Percentiles rank a stretch among this genome's conserved stretches.
Evolutionary conservation across 92 coral and sea anemone species (phyloP).

Genomic region (Palythoa grandis): DNA sequence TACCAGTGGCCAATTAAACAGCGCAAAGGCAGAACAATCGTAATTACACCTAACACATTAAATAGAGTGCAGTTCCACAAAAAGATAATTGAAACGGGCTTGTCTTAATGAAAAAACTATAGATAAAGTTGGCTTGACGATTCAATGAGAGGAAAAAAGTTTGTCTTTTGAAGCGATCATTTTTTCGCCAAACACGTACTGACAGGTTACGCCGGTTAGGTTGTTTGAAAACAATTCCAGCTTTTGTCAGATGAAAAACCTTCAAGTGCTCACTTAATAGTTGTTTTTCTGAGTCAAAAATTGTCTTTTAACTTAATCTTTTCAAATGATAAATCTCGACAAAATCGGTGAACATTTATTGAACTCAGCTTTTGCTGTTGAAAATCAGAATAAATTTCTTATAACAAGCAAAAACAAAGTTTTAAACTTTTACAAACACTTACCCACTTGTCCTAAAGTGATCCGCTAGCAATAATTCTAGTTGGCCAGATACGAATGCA

Average conservation of each 20-base stretch:
- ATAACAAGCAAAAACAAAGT: no score
- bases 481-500: background rate
- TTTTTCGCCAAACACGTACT: no score
- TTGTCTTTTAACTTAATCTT: no score
- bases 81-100: background rate
- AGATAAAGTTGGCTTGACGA: background rate
- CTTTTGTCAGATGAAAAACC: background rate
- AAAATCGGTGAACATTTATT: background rate
- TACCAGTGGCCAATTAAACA: background rate
- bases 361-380: background rate
- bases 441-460: background rate
- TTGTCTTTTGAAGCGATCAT: background rate
- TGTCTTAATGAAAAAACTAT: background rate
- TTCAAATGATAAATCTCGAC: background rate
- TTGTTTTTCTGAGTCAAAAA: background rate
- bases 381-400: no score
- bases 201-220: no score
- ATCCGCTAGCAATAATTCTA: background rate
- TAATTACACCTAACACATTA: background rate
- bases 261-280: background rate
- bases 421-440: background rate
- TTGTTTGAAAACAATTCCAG: background rate
- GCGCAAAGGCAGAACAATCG: background rate
- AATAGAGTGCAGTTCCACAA: background rate
- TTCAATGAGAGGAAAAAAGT: background rate